Base-by-base conservation (phyloP, 2,888 invertebrate species). In the Metacarcinus magister region DNA sequence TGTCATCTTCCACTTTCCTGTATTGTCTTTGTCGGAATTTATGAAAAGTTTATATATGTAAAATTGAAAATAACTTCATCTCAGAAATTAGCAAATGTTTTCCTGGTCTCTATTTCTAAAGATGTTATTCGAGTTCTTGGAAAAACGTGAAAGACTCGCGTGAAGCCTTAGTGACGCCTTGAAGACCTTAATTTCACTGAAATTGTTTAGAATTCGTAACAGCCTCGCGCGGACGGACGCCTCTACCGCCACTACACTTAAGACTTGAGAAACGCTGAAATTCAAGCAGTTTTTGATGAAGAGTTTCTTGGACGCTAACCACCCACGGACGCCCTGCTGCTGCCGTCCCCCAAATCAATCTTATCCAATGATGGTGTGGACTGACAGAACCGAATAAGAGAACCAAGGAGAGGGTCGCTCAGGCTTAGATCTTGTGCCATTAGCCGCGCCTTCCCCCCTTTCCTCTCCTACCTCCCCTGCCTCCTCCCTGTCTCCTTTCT, bases 341-440 rank as follows among this genome's bases (percentile, higher is more conserved):
- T 13, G 82, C n/a, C 67, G 5, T 13, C 8, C 82, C 82, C 28
- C 28, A 32, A 82, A 82, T 82, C 82, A 82, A 82, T 82, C 82
- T 82, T 32, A 82, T 32, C 82, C 82, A 82, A 32, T 32, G 82
- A 82, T 82, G 82, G 82, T 82, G 82, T 32, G 82, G 82, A 32
- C 82, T 82, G 82, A 82, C 82, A 32, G 82, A 82, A 82, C 28
- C 32, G 32, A 82, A 82, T 82, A 82, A 67, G 82, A 28, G 82
- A 82, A 82, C 82, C 28, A 82, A 7, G 32, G 82, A 82, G 82
- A 28, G 82, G 82, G 82, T 82, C 82, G 82, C 82, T 32, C 82
- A 5, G 82, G 8, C 82, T 82, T 82, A 82, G 82, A 82, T 82
- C 82, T 82, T 82, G 82, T 32, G 82, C 82, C 82, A 82, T 82